Evolutionary conservation across 1,140 invertebrate species (phyloP).

Genomic region (Sycophila sp.): DNA sequence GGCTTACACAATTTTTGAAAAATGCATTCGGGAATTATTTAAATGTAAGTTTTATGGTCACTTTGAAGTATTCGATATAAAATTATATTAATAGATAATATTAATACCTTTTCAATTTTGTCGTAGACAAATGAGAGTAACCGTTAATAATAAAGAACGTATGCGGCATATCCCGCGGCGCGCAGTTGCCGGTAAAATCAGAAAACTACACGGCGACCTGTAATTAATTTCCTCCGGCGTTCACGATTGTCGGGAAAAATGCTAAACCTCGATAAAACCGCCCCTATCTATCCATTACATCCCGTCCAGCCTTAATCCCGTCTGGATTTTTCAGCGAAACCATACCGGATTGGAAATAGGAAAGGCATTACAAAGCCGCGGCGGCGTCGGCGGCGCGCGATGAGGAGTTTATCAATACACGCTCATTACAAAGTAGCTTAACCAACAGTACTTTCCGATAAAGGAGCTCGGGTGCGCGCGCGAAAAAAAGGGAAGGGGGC

Average conservation of each 20-base stretch:
- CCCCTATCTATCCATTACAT: slow-evolving; percentile 15
- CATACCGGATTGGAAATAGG: not conserved
- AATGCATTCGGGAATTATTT: too few species aligned
- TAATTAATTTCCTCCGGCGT: not conserved
- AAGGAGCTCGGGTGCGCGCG: slow-evolving; percentile 15
- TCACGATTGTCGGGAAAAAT: slow-evolving; percentile 1
- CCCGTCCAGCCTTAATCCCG: too few species aligned
- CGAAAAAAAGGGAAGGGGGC: not conserved
- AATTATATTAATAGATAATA: too few species aligned
- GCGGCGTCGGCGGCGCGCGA: not conserved
- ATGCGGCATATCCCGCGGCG: too few species aligned
- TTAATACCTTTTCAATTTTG: too few species aligned
- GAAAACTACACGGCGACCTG: not conserved
- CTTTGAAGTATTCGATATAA: too few species aligned
- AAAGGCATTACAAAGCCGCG: not conserved
- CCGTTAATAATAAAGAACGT: not conserved
- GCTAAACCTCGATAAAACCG: not conserved
- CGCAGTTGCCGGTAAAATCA: not conserved
- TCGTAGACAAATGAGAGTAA: too few species aligned
- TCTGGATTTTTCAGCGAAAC: too few species aligned
- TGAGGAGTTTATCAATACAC: slow-evolving; percentile 9
- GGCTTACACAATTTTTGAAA: too few species aligned
- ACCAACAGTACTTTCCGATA: slow-evolving; percentile 27
- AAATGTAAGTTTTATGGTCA: too few species aligned
- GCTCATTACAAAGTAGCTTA: slow-evolving; percentile 25